Percentiles rank a stretch among this genome's conserved stretches.
phyloP scores from a whole-genome alignment of 2,797 vertebrate genomes.

The Aldrovandia affinis region DNA sequence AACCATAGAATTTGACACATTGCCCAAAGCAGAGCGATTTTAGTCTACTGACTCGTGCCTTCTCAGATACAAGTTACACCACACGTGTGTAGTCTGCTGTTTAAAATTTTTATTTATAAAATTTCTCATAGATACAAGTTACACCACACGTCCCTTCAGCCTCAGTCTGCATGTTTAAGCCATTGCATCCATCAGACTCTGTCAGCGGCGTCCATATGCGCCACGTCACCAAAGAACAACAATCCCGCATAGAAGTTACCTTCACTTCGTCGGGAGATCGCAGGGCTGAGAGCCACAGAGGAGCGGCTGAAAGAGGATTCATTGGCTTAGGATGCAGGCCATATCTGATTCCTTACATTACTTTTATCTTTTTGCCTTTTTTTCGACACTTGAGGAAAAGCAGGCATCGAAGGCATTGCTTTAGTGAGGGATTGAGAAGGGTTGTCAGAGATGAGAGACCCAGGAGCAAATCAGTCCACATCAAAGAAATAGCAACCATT shows the following conservation, averaged over 20 bases:
- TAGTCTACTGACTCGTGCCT: no score
- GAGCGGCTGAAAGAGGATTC: background rate
- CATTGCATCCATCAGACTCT: no score
- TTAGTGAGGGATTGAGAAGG: slow-evolving; percentile 21
- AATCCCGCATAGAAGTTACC: slow-evolving; percentile 16
- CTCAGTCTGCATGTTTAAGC: no score
- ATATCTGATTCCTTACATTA: slow-evolving; percentile 23
- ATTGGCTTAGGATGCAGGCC: background rate
- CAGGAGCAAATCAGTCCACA: slow-evolving; percentile 37
- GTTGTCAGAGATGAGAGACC: slow-evolving; percentile 35
- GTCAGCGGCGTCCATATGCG: background rate
- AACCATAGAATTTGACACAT: no score
- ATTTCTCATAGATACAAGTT: no score
- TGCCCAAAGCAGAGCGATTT: no score
- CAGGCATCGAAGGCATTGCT: slow-evolving; percentile 30
- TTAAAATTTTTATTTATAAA: no score
- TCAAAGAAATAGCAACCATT: slow-evolving; percentile 45
- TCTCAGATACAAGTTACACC: no score
- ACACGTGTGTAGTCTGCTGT: no score
- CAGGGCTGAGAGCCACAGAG: slow-evolving; percentile 2
- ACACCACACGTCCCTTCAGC: no score
- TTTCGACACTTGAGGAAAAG: slow-evolving; percentile 23
- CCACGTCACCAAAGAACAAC: background rate
- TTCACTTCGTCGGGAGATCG: slow-evolving; percentile 9
- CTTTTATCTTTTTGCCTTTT: background rate